phyloP scores from a whole-genome alignment of 2,113 vertebrate species.

The Mus pahari region DNA sequence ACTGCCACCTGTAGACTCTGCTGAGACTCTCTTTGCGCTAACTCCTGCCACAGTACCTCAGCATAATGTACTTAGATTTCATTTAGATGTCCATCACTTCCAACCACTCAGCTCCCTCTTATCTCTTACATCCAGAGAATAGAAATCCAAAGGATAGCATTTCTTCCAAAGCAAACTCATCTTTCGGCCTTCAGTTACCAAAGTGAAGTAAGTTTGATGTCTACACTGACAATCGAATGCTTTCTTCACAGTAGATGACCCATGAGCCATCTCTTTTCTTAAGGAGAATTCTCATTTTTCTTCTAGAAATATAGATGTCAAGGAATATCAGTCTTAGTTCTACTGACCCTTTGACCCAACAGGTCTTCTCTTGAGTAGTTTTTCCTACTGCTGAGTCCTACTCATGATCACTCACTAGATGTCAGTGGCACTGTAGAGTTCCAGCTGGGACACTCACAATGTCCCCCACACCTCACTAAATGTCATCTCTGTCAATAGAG shows the following conservation, averaged over 20 bases:
- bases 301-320: neutral
- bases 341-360: neutral
- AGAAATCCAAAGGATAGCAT: neutral
- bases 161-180: neutral
- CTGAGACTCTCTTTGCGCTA: neutral
- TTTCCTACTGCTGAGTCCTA: neutral
- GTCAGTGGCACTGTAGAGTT: too few relatives aligned
- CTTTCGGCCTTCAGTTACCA: neutral
- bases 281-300: neutral
- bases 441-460: neutral
- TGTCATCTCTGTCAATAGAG: neutral
- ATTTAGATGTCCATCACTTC: too few relatives aligned
- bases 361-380: neutral
- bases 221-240: neutral
- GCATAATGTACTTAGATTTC: accelerated
- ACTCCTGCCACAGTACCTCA: neutral
- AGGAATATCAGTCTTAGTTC: neutral
- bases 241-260: neutral
- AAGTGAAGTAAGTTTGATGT: neutral
- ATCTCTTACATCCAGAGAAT: neutral
- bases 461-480: neutral
- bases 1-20: neutral
- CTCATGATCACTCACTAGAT: neutral
- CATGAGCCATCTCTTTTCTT: neutral
- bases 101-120: neutral